These are phyloP conservation scores for Laterallus jamaicensis DNA, from an alignment of 2,113 vertebrate species.

Conservation along the genomic window DNA sequence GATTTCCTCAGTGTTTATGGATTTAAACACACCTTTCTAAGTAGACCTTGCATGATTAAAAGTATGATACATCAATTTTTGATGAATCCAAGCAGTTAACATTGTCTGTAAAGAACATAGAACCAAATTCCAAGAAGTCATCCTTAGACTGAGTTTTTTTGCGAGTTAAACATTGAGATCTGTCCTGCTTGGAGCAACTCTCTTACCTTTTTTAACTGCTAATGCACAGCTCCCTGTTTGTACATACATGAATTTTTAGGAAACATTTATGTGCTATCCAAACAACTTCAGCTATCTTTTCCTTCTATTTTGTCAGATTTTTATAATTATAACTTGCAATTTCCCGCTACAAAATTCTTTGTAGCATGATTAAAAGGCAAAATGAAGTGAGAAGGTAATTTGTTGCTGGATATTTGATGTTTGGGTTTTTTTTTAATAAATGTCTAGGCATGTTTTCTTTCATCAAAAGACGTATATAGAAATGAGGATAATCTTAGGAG, in stretches of 20 bases:
- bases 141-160: not conserved
- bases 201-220: not conserved
- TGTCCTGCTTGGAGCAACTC: not conserved
- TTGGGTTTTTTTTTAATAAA: not conserved
- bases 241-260: not conserved
- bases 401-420: not conserved
- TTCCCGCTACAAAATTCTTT: not conserved
- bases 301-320: not conserved
- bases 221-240: not conserved
- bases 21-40: not conserved
- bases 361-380: not conserved
- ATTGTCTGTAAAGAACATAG: not conserved
- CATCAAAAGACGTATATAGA: not conserved
- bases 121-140: not conserved
- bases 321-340: not conserved
- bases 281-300: accelerated
- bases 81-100: not conserved
- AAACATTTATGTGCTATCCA: not conserved
- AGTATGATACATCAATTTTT: not conserved
- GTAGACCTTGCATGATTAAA: not conserved
- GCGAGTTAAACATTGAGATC: accelerated
- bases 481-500: not conserved
- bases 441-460: not conserved
- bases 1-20: not conserved
- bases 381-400: not conserved